A percentile compares a stretch with the other conserved stretches of the same genome.
phyloP scores from a whole-genome alignment of 2,888 invertebrate genomes.

The Parnassius mnemosyne region DNA sequence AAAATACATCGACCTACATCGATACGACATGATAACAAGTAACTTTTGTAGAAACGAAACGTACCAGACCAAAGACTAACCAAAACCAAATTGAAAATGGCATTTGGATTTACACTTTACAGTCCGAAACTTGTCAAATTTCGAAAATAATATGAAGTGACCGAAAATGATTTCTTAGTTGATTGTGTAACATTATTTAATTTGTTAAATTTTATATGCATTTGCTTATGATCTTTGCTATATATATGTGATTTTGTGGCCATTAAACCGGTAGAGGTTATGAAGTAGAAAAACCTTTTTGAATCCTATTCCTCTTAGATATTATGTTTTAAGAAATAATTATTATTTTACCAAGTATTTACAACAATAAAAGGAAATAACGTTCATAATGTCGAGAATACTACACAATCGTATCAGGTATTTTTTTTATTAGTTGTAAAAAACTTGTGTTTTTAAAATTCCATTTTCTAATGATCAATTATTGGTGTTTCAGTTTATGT shows the following conservation, averaged over 20 bases:
- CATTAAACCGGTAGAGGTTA: slow-evolving; percentile 66
- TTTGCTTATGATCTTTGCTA: slow-evolving; percentile 39
- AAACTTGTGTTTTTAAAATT: too few relatives aligned
- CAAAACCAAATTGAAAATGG: slow-evolving; percentile 46
- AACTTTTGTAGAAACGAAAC: slow-evolving; percentile 25
- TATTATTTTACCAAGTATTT: slow-evolving; percentile 40
- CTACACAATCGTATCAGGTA: slow-evolving; percentile 73
- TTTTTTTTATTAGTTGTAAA: neutral
- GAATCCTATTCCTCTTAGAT: slow-evolving; percentile 44
- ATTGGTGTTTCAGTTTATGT: too few relatives aligned
- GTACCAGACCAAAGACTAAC: slow-evolving; percentile 1
- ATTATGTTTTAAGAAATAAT: slow-evolving; percentile 52
- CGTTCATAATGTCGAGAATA: slow-evolving; percentile 72
- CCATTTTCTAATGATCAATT: too few relatives aligned
- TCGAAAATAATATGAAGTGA: slow-evolving; percentile 69
- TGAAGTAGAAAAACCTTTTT: slow-evolving; percentile 50
- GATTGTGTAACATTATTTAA: slow-evolving; percentile 62
- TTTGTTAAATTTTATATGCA: slow-evolving; percentile 38
- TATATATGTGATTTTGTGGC: slow-evolving; percentile 45
- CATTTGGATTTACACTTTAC: slow-evolving; percentile 41
- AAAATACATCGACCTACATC: too few relatives aligned
- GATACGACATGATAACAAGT: too few relatives aligned
- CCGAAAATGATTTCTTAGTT: slow-evolving; percentile 68
- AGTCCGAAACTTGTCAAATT: slow-evolving; percentile 55
- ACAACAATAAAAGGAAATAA: slow-evolving; percentile 43